Evolutionary conservation across 2,113 vertebrate genomes (phyloP).

Genomic region (Cyanoliseus patagonus): DNA sequence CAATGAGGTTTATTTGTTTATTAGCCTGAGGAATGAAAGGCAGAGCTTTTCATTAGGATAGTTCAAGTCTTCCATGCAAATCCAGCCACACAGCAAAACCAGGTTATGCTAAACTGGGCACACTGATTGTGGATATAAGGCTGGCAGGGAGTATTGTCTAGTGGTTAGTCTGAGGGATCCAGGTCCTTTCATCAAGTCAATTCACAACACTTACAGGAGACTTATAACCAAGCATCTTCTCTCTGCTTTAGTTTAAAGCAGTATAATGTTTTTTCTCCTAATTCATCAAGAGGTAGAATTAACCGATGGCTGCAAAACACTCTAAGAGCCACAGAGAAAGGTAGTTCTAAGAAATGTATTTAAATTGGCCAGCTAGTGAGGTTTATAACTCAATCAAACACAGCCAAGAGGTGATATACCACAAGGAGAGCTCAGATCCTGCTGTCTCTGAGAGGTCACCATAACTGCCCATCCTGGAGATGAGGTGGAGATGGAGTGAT

Average conservation of each 20-base stretch:
- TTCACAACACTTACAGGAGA: not conserved
- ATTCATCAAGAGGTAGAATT: not conserved
- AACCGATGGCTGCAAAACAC: not conserved
- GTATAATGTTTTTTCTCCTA: not conserved
- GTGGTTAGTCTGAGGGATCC: fast-evolving
- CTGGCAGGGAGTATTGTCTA: not conserved
- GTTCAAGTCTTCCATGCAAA: not conserved
- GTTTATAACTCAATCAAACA: not conserved
- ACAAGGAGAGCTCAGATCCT: not conserved
- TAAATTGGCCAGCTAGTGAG: fast-evolving
- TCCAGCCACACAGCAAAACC: not conserved
- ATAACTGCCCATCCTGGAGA: not conserved
- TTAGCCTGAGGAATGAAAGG: not conserved
- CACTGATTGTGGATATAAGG: not conserved
- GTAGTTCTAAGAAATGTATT: not conserved
- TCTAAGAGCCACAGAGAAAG: not conserved
- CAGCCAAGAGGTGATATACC: not conserved
- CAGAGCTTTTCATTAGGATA: not conserved
- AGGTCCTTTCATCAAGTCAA: not conserved
- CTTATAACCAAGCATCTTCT: not conserved
- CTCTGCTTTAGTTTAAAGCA: not conserved
- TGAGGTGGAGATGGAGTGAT: not conserved
- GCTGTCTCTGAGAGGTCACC: not conserved
- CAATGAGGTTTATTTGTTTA: not conserved
- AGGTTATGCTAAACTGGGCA: not conserved